phyloP scores from a whole-genome alignment of 2,888 invertebrate species.

The Oscheius myriophilus region DNA sequence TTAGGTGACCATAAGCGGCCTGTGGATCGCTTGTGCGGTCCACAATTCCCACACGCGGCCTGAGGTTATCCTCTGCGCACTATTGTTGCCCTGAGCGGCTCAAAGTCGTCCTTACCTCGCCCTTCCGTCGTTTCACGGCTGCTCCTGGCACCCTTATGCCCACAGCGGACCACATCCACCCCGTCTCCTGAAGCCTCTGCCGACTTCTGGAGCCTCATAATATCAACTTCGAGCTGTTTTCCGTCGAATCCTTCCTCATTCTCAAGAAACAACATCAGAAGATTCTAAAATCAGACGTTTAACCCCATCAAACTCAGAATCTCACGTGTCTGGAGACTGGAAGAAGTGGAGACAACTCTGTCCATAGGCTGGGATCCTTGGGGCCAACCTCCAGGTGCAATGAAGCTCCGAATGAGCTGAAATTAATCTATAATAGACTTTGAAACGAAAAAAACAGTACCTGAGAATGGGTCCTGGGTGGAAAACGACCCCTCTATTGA shows the following conservation, averaged over 20 bases:
- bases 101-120: slow-evolving; percentile 9
- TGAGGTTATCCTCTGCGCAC: too few species aligned
- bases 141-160: slow-evolving; percentile 1
- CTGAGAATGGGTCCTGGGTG: slow-evolving; percentile 4
- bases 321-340: slow-evolving; percentile 33
- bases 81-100: too few species aligned
- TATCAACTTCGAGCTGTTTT: slow-evolving; percentile 2
- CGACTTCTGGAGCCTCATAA: slow-evolving; percentile 9
- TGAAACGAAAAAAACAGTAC: not conserved
- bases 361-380: slow-evolving; percentile 5
- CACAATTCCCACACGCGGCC: too few species aligned
- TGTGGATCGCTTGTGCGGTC: too few species aligned
- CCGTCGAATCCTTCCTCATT: slow-evolving; percentile 5
- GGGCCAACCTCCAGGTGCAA: slow-evolving; percentile 8
- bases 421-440: not conserved
- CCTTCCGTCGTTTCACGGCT: slow-evolving; percentile 1
- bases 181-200: slow-evolving; percentile 14
- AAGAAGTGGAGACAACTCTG: slow-evolving; percentile 29
- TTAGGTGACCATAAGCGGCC: too few species aligned
- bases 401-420: slow-evolving; percentile 35
- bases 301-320: not conserved
- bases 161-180: slow-evolving; percentile 8
- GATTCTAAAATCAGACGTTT: slow-evolving; percentile 1
- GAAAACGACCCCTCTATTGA: not conserved
- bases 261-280: slow-evolving; percentile 1